phyloP scores from a whole-genome alignment of 2,113 vertebrate genomes.

The Brachypteracias leptosomus region DNA sequence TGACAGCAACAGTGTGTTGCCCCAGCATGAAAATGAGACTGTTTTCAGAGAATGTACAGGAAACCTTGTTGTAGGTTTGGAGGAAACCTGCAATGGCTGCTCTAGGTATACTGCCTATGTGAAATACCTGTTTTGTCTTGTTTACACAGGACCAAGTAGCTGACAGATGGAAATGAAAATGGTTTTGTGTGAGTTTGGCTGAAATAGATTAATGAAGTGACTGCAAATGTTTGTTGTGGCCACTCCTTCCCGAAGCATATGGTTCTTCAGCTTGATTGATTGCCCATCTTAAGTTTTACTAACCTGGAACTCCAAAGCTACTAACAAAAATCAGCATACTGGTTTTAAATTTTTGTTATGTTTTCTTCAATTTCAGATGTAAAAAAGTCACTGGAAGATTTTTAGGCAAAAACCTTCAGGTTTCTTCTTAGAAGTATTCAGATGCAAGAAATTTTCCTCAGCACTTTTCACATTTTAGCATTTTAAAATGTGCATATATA shows the following conservation, averaged over 20 bases:
- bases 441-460: not conserved
- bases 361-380: not conserved
- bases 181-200: not conserved
- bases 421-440: not conserved
- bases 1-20: not conserved
- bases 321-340: not conserved
- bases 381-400: not conserved
- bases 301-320: not conserved
- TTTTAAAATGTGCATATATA: not conserved
- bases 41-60: not conserved
- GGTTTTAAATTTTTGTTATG: not conserved
- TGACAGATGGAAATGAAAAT: not conserved
- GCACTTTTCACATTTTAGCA: not conserved
- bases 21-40: not conserved
- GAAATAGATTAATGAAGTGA: not conserved
- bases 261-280: not conserved
- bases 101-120: fast-evolving
- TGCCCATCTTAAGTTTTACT: not conserved
- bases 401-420: not conserved
- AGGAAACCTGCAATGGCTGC: not conserved
- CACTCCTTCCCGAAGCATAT: not conserved
- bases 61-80: not conserved
- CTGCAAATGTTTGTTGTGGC: not conserved
- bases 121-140: not conserved
- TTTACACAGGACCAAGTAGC: not conserved